Evolutionary conservation across 2,888 invertebrate species (phyloP), one percentile per base, ranked within the genome.

Genomic region (Aphidoletes aphidimyza): DNA sequence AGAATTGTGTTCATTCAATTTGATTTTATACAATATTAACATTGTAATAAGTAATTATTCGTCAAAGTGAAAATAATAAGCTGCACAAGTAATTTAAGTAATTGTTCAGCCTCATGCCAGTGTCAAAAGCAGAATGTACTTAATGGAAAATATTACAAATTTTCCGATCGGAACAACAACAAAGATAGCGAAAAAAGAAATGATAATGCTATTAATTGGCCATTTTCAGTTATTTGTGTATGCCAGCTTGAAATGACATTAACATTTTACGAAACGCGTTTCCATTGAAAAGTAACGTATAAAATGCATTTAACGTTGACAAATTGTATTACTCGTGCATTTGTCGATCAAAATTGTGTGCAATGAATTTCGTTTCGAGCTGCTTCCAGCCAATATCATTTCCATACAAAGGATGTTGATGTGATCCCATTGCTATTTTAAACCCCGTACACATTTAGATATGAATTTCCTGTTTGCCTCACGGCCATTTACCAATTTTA

Each of bases 401-500:
- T 36, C 34, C 34, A 36, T 34, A 19, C 36, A 11, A 19, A 47
- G 2, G 47, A 78, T 54, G 42, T 14, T 6, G 42, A 54, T 59
- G 78, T 6, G 78, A 78, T 78, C 81, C 81, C 81, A n/a, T 81
- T 81, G 81, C 37, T 22, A 39, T 1, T 81, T 37, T 8, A 36
- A 81, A 81, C n/a, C n/a, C n/a, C 22, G 11, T 81, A 81, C 81
- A 81, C 81, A 81, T 81, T 81, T 81, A 81, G 81, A 81, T 81
- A 81, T 81, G 37, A 81, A 37, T 81, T 81, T 81, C 81, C 81
- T 81, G 81, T 81, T 81, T 81, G 81, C n/a, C 81, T 37, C 37
- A n/a, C 81, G 81, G 81, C 81, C 81, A 81, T 81, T 81, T 81
- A 81, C 81, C 37, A 81, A 81, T 81, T 81, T 22, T 37, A 81